Evolutionary conservation across 2,888 invertebrate species (phyloP).

Genomic region (Oxycera nigricornis): DNA sequence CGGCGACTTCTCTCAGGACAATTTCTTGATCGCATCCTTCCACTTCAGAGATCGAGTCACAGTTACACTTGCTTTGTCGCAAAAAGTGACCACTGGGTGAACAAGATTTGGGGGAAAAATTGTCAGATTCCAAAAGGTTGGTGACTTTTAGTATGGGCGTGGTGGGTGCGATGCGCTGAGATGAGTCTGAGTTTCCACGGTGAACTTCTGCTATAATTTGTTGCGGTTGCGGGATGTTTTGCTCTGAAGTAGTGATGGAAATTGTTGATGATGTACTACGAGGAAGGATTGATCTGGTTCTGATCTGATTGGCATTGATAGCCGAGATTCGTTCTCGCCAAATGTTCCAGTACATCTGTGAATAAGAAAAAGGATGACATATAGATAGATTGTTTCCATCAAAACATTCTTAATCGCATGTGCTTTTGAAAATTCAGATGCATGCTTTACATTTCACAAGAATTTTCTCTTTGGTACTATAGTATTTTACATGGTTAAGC

Average conservation of each 20-base stretch:
- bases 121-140: neutral
- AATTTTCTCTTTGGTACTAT: too few species aligned
- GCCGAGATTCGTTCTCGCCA: constrained; percentile 58
- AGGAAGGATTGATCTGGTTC: neutral
- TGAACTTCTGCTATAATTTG: neutral
- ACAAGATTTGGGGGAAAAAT: neutral
- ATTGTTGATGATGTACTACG: neutral
- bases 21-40: constrained; percentile 13
- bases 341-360: constrained; percentile 57
- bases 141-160: neutral
- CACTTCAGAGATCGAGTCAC: neutral
- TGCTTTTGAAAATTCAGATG: too few species aligned
- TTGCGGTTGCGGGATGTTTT: neutral
- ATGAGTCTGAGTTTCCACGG: neutral
- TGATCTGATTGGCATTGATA: constrained; percentile 49
- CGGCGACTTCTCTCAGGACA: constrained; percentile 32
- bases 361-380: neutral
- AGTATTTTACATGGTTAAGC: too few species aligned
- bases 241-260: neutral
- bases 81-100: neutral
- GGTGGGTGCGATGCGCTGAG: neutral
- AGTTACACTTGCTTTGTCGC: neutral
- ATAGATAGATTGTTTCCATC: too few species aligned
- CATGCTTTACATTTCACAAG: too few species aligned
- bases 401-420: too few species aligned